Base-by-base conservation (phyloP, 2,888 invertebrate genomes). In the Andrena chrysosceles region DNA sequence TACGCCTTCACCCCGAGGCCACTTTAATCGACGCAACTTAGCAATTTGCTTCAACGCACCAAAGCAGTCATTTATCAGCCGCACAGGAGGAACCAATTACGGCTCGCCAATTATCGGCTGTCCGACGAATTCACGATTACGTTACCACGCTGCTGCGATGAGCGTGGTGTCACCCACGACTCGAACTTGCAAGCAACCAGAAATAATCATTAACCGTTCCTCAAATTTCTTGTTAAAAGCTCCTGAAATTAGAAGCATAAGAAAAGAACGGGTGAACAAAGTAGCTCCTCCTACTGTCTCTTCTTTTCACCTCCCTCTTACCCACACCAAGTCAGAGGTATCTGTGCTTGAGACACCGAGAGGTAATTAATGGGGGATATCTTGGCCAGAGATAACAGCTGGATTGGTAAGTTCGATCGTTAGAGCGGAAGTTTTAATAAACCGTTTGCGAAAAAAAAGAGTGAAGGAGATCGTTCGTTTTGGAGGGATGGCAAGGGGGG, bases 341-440 rank as follows among this genome's bases (percentile, higher is more conserved):
- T 64, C 52, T 67, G 69, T 71, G 67, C 68, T 73, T 66, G 56
- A 77, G 77, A 77, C 77, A 73, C 54, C 54, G 62, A n/a, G 35
- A 67, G 81, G 71, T 81, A 86, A 88, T 88, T 88, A 88, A 88
- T 82, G 82, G 29, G 35, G 59, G 68, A 63, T 42, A 74, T 72
- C 74, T 82, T 31, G 29, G 72, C 26, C 60, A 77, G 84, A 83
- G 83, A 74, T 87, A 84, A 87, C 81, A 80, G 59, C 66, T 31
- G 74, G 82, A 85, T 89, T 80, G 82, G 77, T 69, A 86, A 86
- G 85, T 85, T 81, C 77, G 77, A 88, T 87, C 85, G 81, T 90
- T 89, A 86, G 76, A 67, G 70, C 35, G 71, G 59, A 85, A 83
- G 83, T 86, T 88, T 87, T 87, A 88, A 87, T 88, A 87, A 89